Percentiles rank a stretch among this genome's conserved stretches.
These are phyloP conservation scores for Dryobotodes eremita DNA, from an alignment of 2,888 invertebrate species.

Conservation along the genomic window DNA sequence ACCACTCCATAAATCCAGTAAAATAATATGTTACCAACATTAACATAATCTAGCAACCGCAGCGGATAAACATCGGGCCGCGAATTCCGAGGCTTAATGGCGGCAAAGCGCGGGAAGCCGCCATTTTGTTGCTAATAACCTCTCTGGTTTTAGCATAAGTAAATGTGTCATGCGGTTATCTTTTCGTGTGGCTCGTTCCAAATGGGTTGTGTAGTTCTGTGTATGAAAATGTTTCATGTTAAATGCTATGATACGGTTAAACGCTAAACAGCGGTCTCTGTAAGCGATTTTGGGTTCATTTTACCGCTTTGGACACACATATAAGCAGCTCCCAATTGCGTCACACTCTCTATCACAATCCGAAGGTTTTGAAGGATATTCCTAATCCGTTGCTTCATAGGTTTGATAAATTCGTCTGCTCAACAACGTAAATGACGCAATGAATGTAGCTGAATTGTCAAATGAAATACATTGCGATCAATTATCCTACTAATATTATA, in stretches of 20 bases:
- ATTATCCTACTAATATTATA: too few relatives aligned
- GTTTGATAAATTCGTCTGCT: too few relatives aligned
- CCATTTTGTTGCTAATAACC: slow-evolving; percentile 48
- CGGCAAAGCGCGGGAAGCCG: slow-evolving; percentile 44
- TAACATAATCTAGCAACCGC: slow-evolving; percentile 39
- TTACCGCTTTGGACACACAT: not conserved
- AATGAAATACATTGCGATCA: too few relatives aligned
- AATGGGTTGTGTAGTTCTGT: slow-evolving; percentile 22
- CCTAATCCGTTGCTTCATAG: too few relatives aligned
- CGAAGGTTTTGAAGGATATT: too few relatives aligned
- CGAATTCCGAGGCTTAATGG: slow-evolving; percentile 30
- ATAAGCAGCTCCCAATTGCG: too few relatives aligned
- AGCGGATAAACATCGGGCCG: slow-evolving; percentile 34
- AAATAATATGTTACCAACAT: slow-evolving; percentile 36
- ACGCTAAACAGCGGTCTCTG: not conserved
- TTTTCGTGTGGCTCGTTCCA: slow-evolving; percentile 31
- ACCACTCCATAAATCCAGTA: slow-evolving; percentile 19
- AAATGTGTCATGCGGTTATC: slow-evolving; percentile 43
- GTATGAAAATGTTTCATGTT: slow-evolving; percentile 11
- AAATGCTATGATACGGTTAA: slow-evolving; percentile 12
- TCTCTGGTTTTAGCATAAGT: slow-evolving; percentile 35
- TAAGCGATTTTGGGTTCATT: not conserved
- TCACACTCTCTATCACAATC: too few relatives aligned
- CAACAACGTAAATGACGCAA: too few relatives aligned
- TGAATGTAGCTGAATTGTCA: too few relatives aligned